phyloP scores from a whole-genome alignment of 1,140 invertebrate species.

The Mizuhopecten yessoensis region DNA sequence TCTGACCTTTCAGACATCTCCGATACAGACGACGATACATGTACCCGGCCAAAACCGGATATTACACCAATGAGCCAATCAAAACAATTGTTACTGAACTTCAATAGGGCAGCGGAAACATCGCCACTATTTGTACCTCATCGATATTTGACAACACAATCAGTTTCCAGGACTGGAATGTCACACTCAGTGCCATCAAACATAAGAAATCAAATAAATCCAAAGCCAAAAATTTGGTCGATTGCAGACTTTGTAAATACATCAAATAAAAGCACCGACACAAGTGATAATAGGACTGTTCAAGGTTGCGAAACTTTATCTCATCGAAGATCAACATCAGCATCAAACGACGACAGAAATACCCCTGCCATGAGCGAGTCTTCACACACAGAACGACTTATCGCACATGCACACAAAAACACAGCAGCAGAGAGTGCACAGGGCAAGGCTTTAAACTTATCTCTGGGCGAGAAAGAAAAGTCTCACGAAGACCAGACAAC shows the following conservation, averaged over 20 bases:
- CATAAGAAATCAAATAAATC: neutral
- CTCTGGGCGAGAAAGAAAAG: conserved; percentile 49
- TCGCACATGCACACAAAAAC: neutral
- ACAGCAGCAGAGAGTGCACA: neutral
- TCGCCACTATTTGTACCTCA: conserved; percentile 35
- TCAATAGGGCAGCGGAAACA: conserved; percentile 43
- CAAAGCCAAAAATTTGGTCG: conserved; percentile 52
- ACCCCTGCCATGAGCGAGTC: conserved; percentile 23
- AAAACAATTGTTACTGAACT: conserved; percentile 44
- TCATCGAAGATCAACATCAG: conserved; percentile 5
- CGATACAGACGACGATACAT: conserved; percentile 35
- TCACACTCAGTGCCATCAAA: neutral
- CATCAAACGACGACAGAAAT: conserved; percentile 42
- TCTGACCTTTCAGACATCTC: conserved; percentile 52
- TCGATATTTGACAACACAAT: neutral
- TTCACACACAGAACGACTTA: neutral
- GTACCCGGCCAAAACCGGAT: neutral
- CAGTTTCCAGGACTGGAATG: neutral
- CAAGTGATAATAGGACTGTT: neutral
- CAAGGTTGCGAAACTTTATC: conserved; percentile 21
- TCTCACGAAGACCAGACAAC: conserved; percentile 39
- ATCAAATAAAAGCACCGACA: conserved; percentile 40
- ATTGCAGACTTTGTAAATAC: conserved; percentile 53
- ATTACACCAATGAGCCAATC: conserved; percentile 42
- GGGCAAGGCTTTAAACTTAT: conserved; percentile 41